phyloP scores from a whole-genome alignment of 2,797 vertebrate genomes.

The Gastrophryne carolinensis region DNA sequence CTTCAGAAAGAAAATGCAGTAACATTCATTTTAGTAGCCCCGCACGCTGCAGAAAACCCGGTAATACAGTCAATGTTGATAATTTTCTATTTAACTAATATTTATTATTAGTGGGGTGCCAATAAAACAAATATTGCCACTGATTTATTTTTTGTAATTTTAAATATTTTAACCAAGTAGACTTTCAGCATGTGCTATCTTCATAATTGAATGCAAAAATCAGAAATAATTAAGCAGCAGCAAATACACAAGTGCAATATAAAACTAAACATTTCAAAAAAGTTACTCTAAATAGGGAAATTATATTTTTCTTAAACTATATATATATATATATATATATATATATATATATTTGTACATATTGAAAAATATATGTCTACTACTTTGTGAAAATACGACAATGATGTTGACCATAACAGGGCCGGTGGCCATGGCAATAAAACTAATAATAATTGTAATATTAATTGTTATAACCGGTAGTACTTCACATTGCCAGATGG shows the following conservation, averaged over 20 bases:
- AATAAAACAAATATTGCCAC: background rate
- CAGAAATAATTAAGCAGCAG: no score
- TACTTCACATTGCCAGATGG: conserved; percentile 26
- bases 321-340: background rate
- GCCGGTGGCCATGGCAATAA: background rate
- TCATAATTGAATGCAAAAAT: no score
- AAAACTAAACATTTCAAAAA: no score
- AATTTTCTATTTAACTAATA: background rate
- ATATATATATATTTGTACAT: background rate
- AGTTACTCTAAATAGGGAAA: no score
- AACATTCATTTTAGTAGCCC: conserved; percentile 37
- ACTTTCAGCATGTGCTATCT: no score
- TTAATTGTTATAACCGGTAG: conserved; percentile 2
- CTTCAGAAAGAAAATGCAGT: conserved; percentile 39
- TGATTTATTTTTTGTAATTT: background rate
- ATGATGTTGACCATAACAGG: background rate
- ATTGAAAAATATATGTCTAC: background rate
- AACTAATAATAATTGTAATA: background rate
- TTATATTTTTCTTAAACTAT: background rate
- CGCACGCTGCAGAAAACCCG: conserved; percentile 32
- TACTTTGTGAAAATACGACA: background rate
- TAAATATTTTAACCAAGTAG: background rate
- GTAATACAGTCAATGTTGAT: conserved; percentile 10
- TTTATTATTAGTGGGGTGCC: background rate
- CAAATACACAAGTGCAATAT: no score